Evolutionary conservation across 2,888 invertebrate genomes (phyloP).

Genomic region (Tinea semifulvella): DNA sequence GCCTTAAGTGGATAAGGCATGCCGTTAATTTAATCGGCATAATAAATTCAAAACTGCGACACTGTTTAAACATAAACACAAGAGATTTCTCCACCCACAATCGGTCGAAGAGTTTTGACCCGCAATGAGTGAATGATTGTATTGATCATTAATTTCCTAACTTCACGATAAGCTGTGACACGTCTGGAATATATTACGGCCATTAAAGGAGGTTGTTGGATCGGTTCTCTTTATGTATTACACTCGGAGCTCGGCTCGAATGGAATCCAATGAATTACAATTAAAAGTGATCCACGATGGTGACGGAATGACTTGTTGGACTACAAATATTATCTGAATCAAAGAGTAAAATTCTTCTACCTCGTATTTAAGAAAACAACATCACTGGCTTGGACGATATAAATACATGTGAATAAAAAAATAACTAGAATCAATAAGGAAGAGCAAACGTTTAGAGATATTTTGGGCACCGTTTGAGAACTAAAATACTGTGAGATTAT

Average conservation of each 20-base stretch:
- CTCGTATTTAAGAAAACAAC: too few species aligned
- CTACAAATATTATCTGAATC: neutral
- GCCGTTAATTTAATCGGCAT: slow-evolving; percentile 10
- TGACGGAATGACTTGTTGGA: neutral
- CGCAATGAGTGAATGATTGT: slow-evolving; percentile 8
- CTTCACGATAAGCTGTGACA: slow-evolving; percentile 13
- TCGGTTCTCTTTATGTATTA: slow-evolving; percentile 23
- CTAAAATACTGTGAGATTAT: too few species aligned
- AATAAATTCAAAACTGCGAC: slow-evolving; percentile 10
- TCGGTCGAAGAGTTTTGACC: slow-evolving; percentile 3
- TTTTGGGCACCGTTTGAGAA: too few species aligned
- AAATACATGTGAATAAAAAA: neutral
- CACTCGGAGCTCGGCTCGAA: slow-evolving; percentile 19
- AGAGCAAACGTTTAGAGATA: too few species aligned
- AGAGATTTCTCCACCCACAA: slow-evolving; percentile 11
- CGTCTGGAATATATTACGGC: slow-evolving; percentile 25
- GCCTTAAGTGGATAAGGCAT: slow-evolving; percentile 6
- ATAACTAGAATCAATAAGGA: too few species aligned
- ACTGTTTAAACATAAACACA: neutral
- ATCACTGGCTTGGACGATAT: too few species aligned
- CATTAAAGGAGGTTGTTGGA: slow-evolving; percentile 33
- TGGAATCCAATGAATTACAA: slow-evolving; percentile 30
- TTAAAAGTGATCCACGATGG: slow-evolving; percentile 25
- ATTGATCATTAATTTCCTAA: slow-evolving; percentile 10
- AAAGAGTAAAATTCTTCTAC: neutral